Evolutionary conservation across 2,797 vertebrate genomes (phyloP).

Genomic region (Thripadectes ignobilis): DNA sequence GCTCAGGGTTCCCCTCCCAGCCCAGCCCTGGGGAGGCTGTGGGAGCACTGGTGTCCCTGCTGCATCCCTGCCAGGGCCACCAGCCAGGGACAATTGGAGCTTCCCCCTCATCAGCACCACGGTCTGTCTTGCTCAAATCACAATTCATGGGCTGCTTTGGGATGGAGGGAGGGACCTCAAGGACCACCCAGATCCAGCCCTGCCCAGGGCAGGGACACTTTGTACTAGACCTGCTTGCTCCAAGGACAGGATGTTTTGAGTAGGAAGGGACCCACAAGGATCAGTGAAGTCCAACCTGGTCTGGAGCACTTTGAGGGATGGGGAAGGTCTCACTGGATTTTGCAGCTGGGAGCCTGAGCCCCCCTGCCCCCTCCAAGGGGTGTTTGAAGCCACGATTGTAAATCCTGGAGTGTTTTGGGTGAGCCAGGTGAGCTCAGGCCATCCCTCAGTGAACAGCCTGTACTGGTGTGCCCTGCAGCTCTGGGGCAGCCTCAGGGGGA

Average conservation of each 20-base stretch:
- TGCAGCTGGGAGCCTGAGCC: background rate
- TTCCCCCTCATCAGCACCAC: accelerated
- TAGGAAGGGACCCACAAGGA: background rate
- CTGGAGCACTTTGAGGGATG: background rate
- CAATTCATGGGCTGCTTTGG: background rate
- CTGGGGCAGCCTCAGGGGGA: accelerated
- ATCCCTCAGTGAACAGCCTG: too few relatives aligned
- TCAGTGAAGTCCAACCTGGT: background rate
- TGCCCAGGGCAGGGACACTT: background rate
- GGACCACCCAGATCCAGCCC: background rate
- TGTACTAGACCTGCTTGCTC: background rate
- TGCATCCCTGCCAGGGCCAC: background rate
- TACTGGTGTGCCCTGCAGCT: accelerated
- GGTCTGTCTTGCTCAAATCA: accelerated
- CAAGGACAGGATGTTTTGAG: background rate
- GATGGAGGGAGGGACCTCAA: background rate
- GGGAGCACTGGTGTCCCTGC: background rate
- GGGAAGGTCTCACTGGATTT: background rate
- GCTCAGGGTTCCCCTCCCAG: accelerated
- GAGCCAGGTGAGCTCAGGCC: accelerated
- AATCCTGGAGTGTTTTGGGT: background rate
- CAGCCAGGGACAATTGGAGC: background rate
- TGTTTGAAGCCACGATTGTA: accelerated
- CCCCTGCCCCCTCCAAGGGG: too few relatives aligned
- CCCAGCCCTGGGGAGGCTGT: background rate